Conservation (phyloP, 2,113 vertebrate genomes). For the Megalops atlanticus region DNA sequence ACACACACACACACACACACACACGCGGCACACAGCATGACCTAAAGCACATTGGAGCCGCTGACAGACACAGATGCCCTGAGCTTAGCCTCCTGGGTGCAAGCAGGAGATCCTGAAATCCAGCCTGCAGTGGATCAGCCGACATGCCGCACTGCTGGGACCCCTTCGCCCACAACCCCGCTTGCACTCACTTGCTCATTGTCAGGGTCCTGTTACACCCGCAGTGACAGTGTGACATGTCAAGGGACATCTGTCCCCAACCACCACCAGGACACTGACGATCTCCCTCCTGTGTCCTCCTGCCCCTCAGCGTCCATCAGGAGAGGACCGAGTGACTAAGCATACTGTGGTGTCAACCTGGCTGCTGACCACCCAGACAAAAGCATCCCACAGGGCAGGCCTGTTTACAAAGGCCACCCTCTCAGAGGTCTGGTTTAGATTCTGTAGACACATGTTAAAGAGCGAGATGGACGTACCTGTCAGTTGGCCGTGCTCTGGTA, state of each 20-base stretch:
- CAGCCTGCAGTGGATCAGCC: background rate
- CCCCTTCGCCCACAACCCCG: background rate
- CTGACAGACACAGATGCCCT: background rate
- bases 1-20: background rate
- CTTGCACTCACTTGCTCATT: background rate
- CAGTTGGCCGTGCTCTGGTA: constrained; percentile 1
- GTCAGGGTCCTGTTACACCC: background rate
- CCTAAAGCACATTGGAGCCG: background rate
- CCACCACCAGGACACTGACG: background rate
- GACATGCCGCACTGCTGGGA: background rate
- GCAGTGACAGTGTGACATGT: background rate
- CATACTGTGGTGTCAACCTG: background rate
- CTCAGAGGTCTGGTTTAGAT: background rate
- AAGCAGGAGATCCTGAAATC: background rate
- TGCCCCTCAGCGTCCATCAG: too few relatives aligned
- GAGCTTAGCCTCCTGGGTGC: background rate
- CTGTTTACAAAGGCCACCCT: background rate
- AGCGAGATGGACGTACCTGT: constrained; percentile 37
- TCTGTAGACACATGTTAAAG: background rate
- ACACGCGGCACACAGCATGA: background rate
- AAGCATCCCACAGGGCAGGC: background rate
- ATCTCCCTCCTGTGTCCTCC: too few relatives aligned
- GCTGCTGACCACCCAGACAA: background rate
- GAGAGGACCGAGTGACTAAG: too few relatives aligned
- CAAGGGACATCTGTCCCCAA: background rate